Conservation (phyloP, 2,888 invertebrate genomes). For the Aphodius sticticus region DNA sequence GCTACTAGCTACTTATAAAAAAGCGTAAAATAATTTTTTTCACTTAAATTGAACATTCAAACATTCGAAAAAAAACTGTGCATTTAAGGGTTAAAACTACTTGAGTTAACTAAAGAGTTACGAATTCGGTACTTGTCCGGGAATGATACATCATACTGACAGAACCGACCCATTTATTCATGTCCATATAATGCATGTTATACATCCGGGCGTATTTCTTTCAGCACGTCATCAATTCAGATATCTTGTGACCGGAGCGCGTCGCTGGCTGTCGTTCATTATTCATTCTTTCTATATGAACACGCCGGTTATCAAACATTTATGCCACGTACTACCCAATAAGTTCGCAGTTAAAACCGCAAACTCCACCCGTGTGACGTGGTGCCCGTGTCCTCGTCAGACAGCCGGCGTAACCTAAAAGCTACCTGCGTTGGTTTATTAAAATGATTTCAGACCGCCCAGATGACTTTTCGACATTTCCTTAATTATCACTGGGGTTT, state of each 20-base stretch:
- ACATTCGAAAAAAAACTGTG: too few species aligned
- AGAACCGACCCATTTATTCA: conserved; percentile 43
- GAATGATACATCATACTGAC: conserved; percentile 42
- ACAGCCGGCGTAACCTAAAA: background rate
- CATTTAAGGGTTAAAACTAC: too few species aligned
- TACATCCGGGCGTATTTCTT: conserved; percentile 42
- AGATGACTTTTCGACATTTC: background rate
- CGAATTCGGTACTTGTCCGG: conserved; percentile 38
- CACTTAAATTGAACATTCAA: too few species aligned
- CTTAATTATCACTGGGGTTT: too few species aligned
- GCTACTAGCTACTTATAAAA: too few species aligned
- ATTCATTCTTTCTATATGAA: conserved; percentile 45
- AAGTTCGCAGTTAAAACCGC: background rate
- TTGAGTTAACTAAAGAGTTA: conserved; percentile 23
- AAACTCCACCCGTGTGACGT: background rate
- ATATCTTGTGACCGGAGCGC: conserved; percentile 38
- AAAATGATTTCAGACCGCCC: background rate
- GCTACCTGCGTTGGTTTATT: background rate
- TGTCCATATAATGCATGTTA: conserved; percentile 42
- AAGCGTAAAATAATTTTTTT: too few species aligned
- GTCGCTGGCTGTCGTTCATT: conserved; percentile 45
- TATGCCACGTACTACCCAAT: background rate
- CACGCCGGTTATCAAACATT: conserved; percentile 4
- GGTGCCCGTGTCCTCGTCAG: background rate
- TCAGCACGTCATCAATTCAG: conserved; percentile 43